Base-by-base conservation (phyloP, 2,888 invertebrate genomes). In the Scaptomyza flava region DNA sequence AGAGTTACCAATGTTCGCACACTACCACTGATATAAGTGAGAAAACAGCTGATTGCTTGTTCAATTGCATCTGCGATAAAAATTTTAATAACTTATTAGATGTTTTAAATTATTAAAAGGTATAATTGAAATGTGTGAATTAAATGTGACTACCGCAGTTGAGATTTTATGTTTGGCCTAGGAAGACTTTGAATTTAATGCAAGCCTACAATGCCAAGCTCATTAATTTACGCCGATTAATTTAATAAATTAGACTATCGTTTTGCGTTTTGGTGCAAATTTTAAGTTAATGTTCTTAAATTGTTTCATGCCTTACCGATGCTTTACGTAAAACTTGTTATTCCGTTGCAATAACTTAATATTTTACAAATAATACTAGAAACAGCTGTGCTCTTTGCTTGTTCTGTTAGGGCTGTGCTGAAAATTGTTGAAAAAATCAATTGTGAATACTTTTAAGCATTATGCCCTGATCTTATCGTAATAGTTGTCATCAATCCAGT, bases 1-100 rank as follows among this genome's bases (percentile, higher is more conserved):
- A 43, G 60, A 57, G 36, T 45, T n/a, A 23, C 23, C 59, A 75
- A 68, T 75, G 77, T 65, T 57, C 61, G 42, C 73, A 56, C 53
- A 20, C 27, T 12, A 27, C 27, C 27, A 6, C 27, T 27, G 6
- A 6, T 27, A 27, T 27, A 27, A 11, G 8, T 36, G 2, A 38
- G 12, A 31, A 20, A 62, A 53, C 72, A 72, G 77, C 63, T 77
- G 63, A 50, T 45, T 45, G n/a, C 20, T 7, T 7, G n/a, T 6
- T 1, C 46, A 23, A 17, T 67, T 43, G 34, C 11, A 14, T 12
- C 5, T 17, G 20, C 59, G 51, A 43, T 31, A 48, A 33, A 33
- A 17, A 42, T 14, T 38, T 33, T 17, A 11, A 9, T 12, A 38
- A 11, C 50, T 11, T 3, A 6, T 12, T 5, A 23, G 6, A 27